Percentiles rank a stretch among this genome's conserved stretches.
These are phyloP conservation scores for Diglossa cyanea DNA, from an alignment of 2,797 vertebrate species.

Conservation along the genomic window DNA sequence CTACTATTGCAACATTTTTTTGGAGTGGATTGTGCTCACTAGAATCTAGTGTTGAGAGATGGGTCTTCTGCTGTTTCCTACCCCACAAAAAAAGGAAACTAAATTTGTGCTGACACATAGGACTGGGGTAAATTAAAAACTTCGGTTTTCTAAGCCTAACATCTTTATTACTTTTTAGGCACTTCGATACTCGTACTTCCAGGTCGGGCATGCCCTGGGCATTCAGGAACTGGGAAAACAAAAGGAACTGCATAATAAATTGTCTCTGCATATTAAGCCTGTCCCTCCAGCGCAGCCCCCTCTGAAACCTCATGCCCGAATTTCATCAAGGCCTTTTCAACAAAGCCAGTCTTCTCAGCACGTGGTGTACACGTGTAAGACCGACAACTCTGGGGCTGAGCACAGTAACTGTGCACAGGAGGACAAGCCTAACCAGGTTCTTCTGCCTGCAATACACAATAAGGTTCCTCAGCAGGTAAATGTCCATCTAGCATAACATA, in stretches of 20 bases:
- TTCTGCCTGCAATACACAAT: slow-evolving; percentile 78
- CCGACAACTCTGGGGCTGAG: slow-evolving; percentile 68
- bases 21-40: background rate
- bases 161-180: slow-evolving; percentile 75
- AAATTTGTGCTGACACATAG: background rate
- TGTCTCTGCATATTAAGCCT: slow-evolving; percentile 60
- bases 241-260: slow-evolving; percentile 75
- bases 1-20: background rate
- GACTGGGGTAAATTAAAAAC: background rate
- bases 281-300: slow-evolving; percentile 79
- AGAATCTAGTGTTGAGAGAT: background rate
- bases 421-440: slow-evolving; percentile 69
- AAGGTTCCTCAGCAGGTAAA: slow-evolving; percentile 82
- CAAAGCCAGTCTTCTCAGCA: slow-evolving; percentile 80
- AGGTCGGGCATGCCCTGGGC: slow-evolving; percentile 86
- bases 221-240: slow-evolving; percentile 83
- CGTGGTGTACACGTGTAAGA: slow-evolving; percentile 75
- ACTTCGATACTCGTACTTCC: slow-evolving; percentile 91
- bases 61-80: background rate
- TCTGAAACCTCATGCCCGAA: slow-evolving; percentile 73
- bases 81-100: background rate
- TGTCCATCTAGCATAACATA: background rate
- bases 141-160: background rate
- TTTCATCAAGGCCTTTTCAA: slow-evolving; percentile 81
- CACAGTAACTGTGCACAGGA: slow-evolving; percentile 67